Base-by-base conservation (phyloP, 1,140 invertebrate species). In the Rhagoletis zephyria region DNA sequence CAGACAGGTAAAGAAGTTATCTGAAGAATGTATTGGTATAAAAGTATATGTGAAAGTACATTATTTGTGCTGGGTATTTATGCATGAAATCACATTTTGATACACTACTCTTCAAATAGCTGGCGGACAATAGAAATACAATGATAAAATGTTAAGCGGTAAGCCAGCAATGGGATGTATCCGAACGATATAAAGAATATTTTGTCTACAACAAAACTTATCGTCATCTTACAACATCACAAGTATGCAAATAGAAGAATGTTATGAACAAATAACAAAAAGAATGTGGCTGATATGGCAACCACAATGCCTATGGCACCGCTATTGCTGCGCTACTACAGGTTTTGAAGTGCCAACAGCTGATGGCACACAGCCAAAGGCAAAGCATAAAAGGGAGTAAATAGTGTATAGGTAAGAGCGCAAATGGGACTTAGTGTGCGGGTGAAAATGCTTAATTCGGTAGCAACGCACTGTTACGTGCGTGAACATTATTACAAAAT, bases 381-480 rank as follows among this genome's bases (percentile, higher is more conserved):
- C 67, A 45, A 1, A 45, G 40, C 67, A 45, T 4, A 42, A 74
- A 74, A 6, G 67, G 40, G 67, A 40, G 30, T 67, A 67, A 67
- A 42, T 67, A 30, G 42, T 19, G 30, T 19, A 12, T 7, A 10
- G 12, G 42, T 6, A 65, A 48, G 74, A 16, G 45, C 48, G 45
- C 19, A 81, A 19, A 81, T 51, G n/a, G 48, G 1, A n/a, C 45
- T 5, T 19, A 1, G 5, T 19, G 4, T 7, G 40, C 30, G 30
- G 30, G 48, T 51, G 74, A 81, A 81, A 81, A 81, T 56, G 74
- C 74, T 81, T 19, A 81, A 81, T 81, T 56, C 48, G 74, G 74
- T 81, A 81, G 74, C 51, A 56, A 51, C 48, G 6, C 12, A 63
- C 61, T 67, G 7, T 40, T 30, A 67, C 64, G 64, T 67, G 64